These are phyloP conservation scores for Antheraea pernyi DNA, from an alignment of 1,140 invertebrate species.

Conservation along the genomic window DNA sequence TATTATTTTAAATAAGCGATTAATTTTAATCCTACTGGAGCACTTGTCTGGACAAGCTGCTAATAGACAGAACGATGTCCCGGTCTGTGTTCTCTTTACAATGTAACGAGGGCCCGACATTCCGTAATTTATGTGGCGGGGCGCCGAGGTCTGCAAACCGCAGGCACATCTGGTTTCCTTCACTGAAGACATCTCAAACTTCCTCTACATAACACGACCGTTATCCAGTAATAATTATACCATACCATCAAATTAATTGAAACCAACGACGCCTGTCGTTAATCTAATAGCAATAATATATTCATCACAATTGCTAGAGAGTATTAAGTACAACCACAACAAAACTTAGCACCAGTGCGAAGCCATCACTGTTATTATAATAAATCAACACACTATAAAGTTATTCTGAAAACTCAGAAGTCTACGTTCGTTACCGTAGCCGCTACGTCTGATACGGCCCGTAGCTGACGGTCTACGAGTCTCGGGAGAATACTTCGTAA, in stretches of 20 bases:
- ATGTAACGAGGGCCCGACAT: constrained; percentile 40
- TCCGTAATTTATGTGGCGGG: constrained; percentile 56
- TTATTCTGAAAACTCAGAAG: constrained; percentile 22
- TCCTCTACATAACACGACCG: background rate
- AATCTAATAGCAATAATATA: background rate
- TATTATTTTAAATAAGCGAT: background rate
- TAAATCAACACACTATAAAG: background rate
- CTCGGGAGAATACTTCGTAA: constrained; percentile 59
- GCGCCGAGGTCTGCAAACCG: constrained; percentile 32
- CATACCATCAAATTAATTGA: background rate
- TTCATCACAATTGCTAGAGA: background rate
- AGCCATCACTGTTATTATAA: too few relatives aligned
- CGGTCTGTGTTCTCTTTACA: constrained; percentile 16
- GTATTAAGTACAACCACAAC: too few relatives aligned
- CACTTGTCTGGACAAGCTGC: constrained; percentile 21
- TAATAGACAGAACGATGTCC: constrained; percentile 20
- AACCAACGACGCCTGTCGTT: background rate
- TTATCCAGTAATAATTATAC: background rate
- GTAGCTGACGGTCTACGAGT: constrained; percentile 62
- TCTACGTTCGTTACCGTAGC: constrained; percentile 58
- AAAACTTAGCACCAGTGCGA: too few relatives aligned
- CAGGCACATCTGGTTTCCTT: constrained; percentile 51
- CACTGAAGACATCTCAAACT: constrained; percentile 28
- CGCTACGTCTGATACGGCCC: constrained; percentile 58
- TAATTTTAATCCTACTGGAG: constrained; percentile 1